Conservation (phyloP, 2,888 invertebrate genomes). For the Nematopogon swammerdamellus region DNA sequence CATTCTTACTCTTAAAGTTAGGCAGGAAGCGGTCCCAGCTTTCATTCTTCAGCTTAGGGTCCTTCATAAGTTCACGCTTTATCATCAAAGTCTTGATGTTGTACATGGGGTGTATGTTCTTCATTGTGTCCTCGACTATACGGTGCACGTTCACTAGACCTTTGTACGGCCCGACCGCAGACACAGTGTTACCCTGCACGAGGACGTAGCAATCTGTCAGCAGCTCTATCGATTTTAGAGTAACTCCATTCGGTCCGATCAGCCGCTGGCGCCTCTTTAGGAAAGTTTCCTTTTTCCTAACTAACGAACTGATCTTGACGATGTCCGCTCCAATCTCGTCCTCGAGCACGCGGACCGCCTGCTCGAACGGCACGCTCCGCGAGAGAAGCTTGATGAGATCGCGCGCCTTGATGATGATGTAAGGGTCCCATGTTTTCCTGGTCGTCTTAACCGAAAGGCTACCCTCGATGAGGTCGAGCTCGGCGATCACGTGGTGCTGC, state of each 20-base stretch:
- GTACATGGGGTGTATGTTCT: conserved; percentile 97
- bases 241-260: conserved; percentile 97
- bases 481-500: conserved; percentile 78
- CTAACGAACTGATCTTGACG: conserved; percentile 91
- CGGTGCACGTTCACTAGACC: conserved; percentile 84
- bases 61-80: conserved; percentile 90
- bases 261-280: conserved; percentile 90
- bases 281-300: conserved; percentile 90
- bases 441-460: conserved; percentile 95
- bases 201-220: conserved; percentile 95
- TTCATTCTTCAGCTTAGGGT: conserved; percentile 87
- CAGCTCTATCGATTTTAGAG: conserved; percentile 94
- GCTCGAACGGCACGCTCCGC: conserved; percentile 95
- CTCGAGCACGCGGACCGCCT: conserved; percentile 80
- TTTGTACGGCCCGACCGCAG: conserved; percentile 93
- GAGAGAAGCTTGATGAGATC: conserved; percentile 95
- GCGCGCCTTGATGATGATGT: conserved; percentile 91
- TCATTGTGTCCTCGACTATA: conserved; percentile 96
- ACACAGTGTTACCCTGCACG: conserved; percentile 96
- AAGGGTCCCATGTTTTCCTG: conserved; percentile 98
- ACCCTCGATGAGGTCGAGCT: conserved; percentile 89
- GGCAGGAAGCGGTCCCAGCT: conserved; percentile 97
- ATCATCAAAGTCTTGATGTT: conserved; percentile 98
- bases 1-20: conserved; percentile 86
- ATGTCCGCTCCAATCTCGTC: conserved; percentile 94